These are phyloP conservation scores for Heliconius hermathena DNA, from an alignment of 1,140 invertebrate species.

Conservation along the genomic window DNA sequence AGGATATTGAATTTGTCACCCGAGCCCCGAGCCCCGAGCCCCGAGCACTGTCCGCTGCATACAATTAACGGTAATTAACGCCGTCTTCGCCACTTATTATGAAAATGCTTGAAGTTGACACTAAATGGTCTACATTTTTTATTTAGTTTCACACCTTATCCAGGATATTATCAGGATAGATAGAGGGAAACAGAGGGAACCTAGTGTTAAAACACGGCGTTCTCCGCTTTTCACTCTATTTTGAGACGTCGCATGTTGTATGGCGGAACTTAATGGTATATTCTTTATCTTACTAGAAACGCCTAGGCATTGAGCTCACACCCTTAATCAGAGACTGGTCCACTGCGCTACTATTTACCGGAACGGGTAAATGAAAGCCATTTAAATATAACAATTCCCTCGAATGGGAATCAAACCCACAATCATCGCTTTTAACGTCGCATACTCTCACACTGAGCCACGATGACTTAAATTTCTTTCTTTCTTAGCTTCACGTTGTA, in stretches of 20 bases:
- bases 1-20: conserved; percentile 24
- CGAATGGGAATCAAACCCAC: not conserved
- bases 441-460: not conserved
- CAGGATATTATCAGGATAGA: not conserved
- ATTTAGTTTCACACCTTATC: not conserved
- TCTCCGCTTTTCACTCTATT: not conserved
- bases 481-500: no score
- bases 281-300: no score
- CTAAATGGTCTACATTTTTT: not conserved
- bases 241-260: no score
- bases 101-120: not conserved
- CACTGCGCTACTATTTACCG: not conserved
- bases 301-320: no score
- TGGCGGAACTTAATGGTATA: no score
- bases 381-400: not conserved
- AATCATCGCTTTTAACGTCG: not conserved
- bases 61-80: conserved; percentile 41
- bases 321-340: no score
- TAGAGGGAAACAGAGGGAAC: not conserved
- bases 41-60: conserved; percentile 33
- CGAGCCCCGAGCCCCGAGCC: conserved; percentile 15
- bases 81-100: conserved; percentile 4
- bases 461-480: not conserved
- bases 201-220: not conserved
- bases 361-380: not conserved